Percentiles rank a stretch among this genome's conserved stretches.
Evolutionary conservation across 2,113 vertebrate genomes (phyloP).

Genomic region (Sinosuthora webbiana): DNA sequence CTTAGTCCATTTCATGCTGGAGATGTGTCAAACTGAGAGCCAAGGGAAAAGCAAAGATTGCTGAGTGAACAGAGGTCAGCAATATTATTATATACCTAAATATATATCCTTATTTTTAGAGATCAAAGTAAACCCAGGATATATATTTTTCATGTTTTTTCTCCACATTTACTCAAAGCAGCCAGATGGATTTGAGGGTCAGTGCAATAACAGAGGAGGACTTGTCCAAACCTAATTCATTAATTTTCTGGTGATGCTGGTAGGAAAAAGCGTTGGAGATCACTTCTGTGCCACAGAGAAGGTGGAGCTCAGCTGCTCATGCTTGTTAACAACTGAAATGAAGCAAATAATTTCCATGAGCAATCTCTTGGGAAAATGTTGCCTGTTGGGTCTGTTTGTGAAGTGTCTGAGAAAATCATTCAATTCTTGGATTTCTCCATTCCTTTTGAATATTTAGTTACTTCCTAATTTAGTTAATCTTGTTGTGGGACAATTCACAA

Average conservation of each 20-base stretch:
- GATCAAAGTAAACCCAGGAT: constrained; percentile 29
- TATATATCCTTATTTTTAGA: background rate
- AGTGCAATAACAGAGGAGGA: background rate
- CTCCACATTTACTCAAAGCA: constrained; percentile 3
- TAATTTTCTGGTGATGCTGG: background rate
- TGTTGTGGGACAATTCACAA: background rate
- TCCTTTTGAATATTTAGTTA: background rate
- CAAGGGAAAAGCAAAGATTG: constrained; percentile 5
- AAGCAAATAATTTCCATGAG: constrained; percentile 34
- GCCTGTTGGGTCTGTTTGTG: background rate
- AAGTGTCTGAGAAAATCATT: background rate
- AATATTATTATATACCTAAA: background rate
- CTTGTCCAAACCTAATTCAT: background rate
- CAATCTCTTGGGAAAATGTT: background rate
- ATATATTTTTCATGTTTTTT: constrained; percentile 26
- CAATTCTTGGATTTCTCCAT: background rate
- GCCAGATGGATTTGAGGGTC: background rate
- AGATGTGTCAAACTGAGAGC: constrained; percentile 11
- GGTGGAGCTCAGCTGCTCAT: constrained; percentile 30
- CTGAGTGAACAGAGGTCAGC: background rate
- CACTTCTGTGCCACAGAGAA: background rate
- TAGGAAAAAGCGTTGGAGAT: constrained; percentile 12
- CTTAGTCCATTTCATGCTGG: constrained; percentile 45
- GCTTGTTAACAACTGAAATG: constrained; percentile 38
- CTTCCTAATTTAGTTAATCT: background rate